Evolutionary conservation across 2,888 invertebrate genomes (phyloP).

Genomic region (Smittia sp.): DNA sequence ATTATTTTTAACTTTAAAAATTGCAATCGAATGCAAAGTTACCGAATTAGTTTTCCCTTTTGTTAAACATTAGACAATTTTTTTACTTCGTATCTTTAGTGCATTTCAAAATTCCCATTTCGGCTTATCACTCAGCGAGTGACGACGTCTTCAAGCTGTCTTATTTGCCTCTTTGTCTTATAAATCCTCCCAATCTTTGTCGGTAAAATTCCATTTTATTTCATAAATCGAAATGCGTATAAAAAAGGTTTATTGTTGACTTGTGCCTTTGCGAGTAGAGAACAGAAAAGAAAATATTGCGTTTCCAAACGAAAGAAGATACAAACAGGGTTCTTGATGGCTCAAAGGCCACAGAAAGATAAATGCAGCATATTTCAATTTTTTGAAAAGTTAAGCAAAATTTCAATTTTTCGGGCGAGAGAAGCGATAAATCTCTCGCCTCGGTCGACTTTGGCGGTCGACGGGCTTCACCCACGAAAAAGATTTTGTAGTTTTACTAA

Average conservation of each 20-base stretch:
- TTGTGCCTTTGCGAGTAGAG: constrained; percentile 50
- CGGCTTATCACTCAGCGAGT: not conserved
- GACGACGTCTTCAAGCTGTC: not conserved
- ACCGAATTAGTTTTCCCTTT: not conserved
- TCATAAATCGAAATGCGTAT: not conserved
- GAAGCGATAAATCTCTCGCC: not conserved
- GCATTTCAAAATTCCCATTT: not conserved
- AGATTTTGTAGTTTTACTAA: not conserved
- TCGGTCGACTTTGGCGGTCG: not conserved
- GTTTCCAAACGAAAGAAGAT: not conserved
- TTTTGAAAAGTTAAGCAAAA: constrained; percentile 7
- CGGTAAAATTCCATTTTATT: constrained; percentile 7
- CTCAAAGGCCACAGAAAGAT: constrained; percentile 14
- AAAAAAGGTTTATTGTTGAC: constrained; percentile 48
- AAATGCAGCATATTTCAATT: constrained; percentile 38
- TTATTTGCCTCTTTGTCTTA: not conserved
- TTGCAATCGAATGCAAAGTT: not conserved
- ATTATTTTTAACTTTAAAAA: not conserved
- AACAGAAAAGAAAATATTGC: not conserved
- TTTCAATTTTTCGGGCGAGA: not conserved
- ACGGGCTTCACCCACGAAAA: not conserved
- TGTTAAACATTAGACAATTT: constrained; percentile 17
- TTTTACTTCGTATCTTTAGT: constrained; percentile 9
- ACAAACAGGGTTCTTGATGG: not conserved
- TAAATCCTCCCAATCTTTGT: not conserved